A percentile compares a stretch with the other conserved stretches of the same genome.
Conservation (phyloP, 1,140 invertebrate species). For the Neelides sp. region DNA sequence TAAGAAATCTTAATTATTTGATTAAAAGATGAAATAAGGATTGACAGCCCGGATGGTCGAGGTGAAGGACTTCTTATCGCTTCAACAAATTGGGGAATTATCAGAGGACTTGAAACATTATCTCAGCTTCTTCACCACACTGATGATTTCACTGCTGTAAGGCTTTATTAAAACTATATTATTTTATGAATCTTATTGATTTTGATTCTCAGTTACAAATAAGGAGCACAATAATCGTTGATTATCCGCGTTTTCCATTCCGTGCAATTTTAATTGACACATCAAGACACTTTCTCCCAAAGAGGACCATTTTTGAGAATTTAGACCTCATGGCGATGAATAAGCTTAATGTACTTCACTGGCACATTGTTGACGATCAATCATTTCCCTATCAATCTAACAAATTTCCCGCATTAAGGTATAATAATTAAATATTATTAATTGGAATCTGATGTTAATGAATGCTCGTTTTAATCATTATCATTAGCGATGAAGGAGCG, state of each 20-base stretch:
- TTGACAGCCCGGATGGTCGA: slow-evolving; percentile 36
- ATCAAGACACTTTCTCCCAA: slow-evolving; percentile 61
- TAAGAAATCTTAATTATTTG: slow-evolving; percentile 21
- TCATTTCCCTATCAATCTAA: slow-evolving; percentile 74
- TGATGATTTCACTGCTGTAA: slow-evolving; percentile 25
- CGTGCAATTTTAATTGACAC: slow-evolving; percentile 72
- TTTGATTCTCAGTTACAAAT: slow-evolving; percentile 34
- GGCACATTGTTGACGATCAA: slow-evolving; percentile 86
- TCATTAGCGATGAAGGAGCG: slow-evolving; percentile 49
- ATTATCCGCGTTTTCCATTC: slow-evolving; percentile 58
- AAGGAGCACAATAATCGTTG: slow-evolving; percentile 45
- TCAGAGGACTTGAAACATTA: slow-evolving; percentile 30
- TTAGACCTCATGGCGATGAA: slow-evolving; percentile 73
- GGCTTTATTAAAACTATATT: background rate
- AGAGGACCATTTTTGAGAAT: slow-evolving; percentile 49
- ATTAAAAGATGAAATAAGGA: slow-evolving; percentile 38
- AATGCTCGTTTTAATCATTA: background rate
- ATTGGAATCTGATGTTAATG: no score
- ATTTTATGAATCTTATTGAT: slow-evolving; percentile 2
- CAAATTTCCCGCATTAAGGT: slow-evolving; percentile 60
- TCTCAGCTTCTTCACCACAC: slow-evolving; percentile 25
- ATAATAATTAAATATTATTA: slow-evolving; percentile 19
- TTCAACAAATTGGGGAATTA: slow-evolving; percentile 29
- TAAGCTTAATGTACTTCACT: slow-evolving; percentile 86
- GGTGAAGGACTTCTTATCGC: slow-evolving; percentile 33